phyloP scores from a whole-genome alignment of 2,888 invertebrate genomes.

The Odontocerum albicorne region DNA sequence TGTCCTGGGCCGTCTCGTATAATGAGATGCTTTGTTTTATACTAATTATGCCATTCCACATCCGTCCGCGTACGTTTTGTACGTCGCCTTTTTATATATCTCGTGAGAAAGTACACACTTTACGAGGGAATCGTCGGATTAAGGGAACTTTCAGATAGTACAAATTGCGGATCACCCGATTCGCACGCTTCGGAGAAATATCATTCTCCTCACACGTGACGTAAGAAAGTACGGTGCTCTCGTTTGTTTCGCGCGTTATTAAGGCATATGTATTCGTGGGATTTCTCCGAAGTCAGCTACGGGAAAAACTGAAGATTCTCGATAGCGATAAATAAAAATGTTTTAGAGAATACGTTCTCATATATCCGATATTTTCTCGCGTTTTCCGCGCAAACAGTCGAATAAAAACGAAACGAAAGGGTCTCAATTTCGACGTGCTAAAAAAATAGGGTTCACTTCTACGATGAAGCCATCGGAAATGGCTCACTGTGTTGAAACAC shows the following conservation, averaged over 20 bases:
- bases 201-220: constrained; percentile 26
- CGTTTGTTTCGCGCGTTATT: constrained; percentile 22
- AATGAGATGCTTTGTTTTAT: constrained; percentile 12
- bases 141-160: constrained; percentile 1
- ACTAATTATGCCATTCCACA: constrained; percentile 21
- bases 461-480: constrained; percentile 5
- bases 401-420: constrained; percentile 8
- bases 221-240: neutral
- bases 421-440: constrained; percentile 6
- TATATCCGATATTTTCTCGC: constrained; percentile 3
- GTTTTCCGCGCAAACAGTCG: constrained; percentile 16
- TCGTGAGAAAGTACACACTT: constrained; percentile 12
- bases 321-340: constrained; percentile 22
- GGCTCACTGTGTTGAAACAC: constrained; percentile 17
- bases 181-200: constrained; percentile 20
- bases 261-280: constrained; percentile 15
- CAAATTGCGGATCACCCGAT: constrained; percentile 4
- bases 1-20: neutral
- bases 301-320: constrained; percentile 17
- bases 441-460: constrained; percentile 8
- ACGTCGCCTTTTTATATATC: neutral
- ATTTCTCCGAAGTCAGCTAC: constrained; percentile 15
- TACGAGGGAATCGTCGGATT: constrained; percentile 13
- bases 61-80: constrained; percentile 9
- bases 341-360: constrained; percentile 9